Base-by-base conservation (phyloP, 2,113 vertebrate species). In the Myanophis thanlyinensis region DNA sequence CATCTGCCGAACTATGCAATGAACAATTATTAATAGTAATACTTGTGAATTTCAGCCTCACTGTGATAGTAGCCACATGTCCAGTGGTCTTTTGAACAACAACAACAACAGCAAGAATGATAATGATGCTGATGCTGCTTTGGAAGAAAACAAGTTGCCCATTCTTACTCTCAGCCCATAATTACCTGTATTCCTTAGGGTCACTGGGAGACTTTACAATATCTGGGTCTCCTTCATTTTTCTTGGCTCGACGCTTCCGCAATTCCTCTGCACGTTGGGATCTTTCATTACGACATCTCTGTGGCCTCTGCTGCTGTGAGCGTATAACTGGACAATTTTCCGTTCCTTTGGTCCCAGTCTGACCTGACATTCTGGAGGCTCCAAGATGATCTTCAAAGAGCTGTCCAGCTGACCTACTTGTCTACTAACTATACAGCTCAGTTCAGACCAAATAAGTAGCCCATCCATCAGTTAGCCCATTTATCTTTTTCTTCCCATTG, bases 201-300 rank as follows among this genome's bases (percentile, higher is more conserved):
- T 93, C 92, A 15, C 92, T 93, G 15, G 92, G 92, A 10, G 92
- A 93, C 30, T 90, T 93, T 23, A 90, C 7, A 62, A 93, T 93
- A n/a, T 49, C 53, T 49, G 92, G 80, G n/a, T 93, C 92, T 30
- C 92, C 92, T 44, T 46, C 92, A n/a, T 93, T 93, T 56, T 62
- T 92, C 92, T 90, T 89, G 80, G 46, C 7, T 15, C 13, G 46
- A 15, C 4, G 46, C 23, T 89, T 92, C 30, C 25, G 22, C 12
- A n/a, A 23, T 56, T 85, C 52, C 47, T 85, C 44, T 6, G n/a
- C 18, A 20, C 0, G 15, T n/a, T 51, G 25, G 4, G 2, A 8
- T 7, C 46, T 40, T n/a, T 4, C 27, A 48, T 48, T 67, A 13
- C 0, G 52, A 7, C 53, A 49, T 22, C 27, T 10, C n/a, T 89